Evolutionary conservation across 2,888 invertebrate genomes (phyloP), one percentile per base, ranked within the genome.

Genomic region (Drosophila basisetae): DNA sequence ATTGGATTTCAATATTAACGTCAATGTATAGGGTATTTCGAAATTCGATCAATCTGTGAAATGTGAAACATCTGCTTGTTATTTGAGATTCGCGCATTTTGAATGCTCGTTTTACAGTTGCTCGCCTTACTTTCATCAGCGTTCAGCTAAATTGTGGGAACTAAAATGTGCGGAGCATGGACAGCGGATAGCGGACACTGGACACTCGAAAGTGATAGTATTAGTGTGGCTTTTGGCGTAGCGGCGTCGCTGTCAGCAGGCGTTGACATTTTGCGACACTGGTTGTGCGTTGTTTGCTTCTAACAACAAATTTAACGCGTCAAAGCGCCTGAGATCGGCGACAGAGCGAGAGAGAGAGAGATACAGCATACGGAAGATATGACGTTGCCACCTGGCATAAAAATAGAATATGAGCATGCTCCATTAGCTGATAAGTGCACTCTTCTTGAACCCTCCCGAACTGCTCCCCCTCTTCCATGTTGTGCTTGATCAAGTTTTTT

Each of bases 341-440:
- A 35, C 0, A 22, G 22, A 22, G n/a, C 11, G 11, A 13, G 2
- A 5, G 43, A n/a, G 9, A 4, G 3, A 13, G 13, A 54, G 13
- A 54, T 41, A 53, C 37, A 43, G 47, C 31, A 61, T 28, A 33
- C 33, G 71, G 64, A 35, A 72, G 28, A 52, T 49, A 43, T 49
- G 35, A 47, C 25, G 62, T 62, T 79, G 80, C 76, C 76, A 80
- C 65, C 76, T 76, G 73, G 33, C 22, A 37, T 28, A 25, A 28
- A 77, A 72, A 62, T 41, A 72, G 54, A 76, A 52, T 53, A 70
- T 63, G 18, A 55, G 55, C 55, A 55, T 39, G 39, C n/a, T 73
- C 62, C 13, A 31, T 56, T 53, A 52, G 52, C 55, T 68, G 67
- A 73, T 73, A 77, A 39, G 56, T 47, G 41, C 37, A 35, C 22